phyloP scores from a whole-genome alignment of 2,797 vertebrate genomes.

The Pseudochirops cupreus region DNA sequence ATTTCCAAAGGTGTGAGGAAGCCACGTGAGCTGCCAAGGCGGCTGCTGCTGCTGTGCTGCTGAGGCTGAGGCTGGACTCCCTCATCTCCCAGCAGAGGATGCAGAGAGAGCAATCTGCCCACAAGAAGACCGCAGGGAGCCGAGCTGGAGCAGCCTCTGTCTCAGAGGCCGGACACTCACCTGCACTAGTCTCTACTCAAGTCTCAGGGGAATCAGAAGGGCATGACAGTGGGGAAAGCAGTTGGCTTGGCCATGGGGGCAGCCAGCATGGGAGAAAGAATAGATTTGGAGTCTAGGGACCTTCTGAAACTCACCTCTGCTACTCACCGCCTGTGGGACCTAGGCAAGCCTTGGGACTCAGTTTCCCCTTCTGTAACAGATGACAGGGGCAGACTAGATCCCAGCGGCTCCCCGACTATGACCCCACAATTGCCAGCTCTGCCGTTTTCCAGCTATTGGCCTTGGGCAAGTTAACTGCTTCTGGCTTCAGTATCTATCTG shows the following conservation, averaged over 20 bases:
- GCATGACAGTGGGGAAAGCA: too few relatives aligned
- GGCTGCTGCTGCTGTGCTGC: neutral
- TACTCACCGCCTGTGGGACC: neutral
- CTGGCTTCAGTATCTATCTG: neutral
- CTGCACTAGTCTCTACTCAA: neutral
- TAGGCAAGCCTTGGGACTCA: neutral
- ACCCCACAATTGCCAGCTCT: neutral
- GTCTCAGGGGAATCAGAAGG: neutral
- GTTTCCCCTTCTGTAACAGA: neutral
- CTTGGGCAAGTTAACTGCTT: neutral
- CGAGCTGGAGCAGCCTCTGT: too few relatives aligned
- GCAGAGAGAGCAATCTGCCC: neutral
- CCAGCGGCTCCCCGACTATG: neutral
- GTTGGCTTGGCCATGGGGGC: neutral
- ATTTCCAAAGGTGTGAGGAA: slow-evolving; percentile 66
- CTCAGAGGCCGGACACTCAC: neutral
- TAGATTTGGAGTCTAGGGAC: neutral
- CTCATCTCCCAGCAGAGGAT: accelerated
- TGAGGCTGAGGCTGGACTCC: slow-evolving; percentile 23
- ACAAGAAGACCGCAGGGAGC: too few relatives aligned
- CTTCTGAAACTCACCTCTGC: neutral
- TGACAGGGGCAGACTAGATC: neutral
- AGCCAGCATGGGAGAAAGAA: neutral
- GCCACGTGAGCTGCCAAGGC: slow-evolving; percentile 31
- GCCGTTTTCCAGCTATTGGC: neutral